Conservation (phyloP, 2,888 invertebrate genomes). For the Ochropleura leucogaster region DNA sequence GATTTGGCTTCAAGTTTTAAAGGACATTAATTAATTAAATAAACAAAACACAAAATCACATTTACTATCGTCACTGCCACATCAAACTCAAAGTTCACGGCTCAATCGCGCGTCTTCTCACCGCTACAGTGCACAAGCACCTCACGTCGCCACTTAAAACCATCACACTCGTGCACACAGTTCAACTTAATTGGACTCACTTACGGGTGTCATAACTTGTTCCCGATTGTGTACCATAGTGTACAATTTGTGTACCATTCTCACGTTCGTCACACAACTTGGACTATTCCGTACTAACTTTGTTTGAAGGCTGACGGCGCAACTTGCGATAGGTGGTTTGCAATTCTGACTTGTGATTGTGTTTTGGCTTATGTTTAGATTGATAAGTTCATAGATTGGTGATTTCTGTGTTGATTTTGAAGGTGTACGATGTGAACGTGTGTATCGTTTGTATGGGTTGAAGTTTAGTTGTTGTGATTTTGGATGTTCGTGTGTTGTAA, state of each 20-base stretch:
- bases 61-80: not conserved
- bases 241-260: slow-evolving; percentile 53
- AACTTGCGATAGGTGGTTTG: slow-evolving; percentile 41
- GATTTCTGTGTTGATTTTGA: slow-evolving; percentile 21
- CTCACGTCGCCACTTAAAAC: slow-evolving; percentile 57
- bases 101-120: slow-evolving; percentile 19
- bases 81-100: not conserved
- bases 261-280: slow-evolving; percentile 56
- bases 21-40: not conserved
- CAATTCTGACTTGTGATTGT: slow-evolving; percentile 41
- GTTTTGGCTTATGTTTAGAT: slow-evolving; percentile 47
- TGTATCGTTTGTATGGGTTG: not conserved
- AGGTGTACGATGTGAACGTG: slow-evolving; percentile 8
- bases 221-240: slow-evolving; percentile 51
- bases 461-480: not conserved
- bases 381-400: slow-evolving; percentile 49
- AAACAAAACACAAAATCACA: not conserved
- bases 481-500: not conserved
- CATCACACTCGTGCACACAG: slow-evolving; percentile 51
- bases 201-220: slow-evolving; percentile 63
- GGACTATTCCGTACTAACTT: slow-evolving; percentile 35
- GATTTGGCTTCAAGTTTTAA: not conserved
- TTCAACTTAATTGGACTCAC: slow-evolving; percentile 57
- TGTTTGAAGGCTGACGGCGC: slow-evolving; percentile 40
- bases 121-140: slow-evolving; percentile 34